These are phyloP conservation scores for Dallia pectoralis DNA, from an alignment of 2,797 vertebrate species.

Conservation along the genomic window DNA sequence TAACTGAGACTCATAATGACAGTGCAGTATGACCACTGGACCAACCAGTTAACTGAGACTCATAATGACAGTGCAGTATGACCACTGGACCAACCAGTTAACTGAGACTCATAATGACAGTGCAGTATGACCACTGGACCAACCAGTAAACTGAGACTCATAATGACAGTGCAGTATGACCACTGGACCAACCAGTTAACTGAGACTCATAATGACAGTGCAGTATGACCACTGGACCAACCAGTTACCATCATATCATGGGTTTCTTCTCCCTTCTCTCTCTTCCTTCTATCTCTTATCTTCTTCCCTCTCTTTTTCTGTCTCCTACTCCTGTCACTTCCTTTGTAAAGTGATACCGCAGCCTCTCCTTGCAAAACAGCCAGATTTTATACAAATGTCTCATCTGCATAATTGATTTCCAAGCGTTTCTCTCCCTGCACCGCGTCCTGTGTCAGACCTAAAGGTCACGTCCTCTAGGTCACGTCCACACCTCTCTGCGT, in stretches of 20 bases:
- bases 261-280: slow-evolving; percentile 35
- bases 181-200: too few species aligned
- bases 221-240: too few species aligned
- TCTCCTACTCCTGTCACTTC: slow-evolving; percentile 13
- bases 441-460: slow-evolving; percentile 49
- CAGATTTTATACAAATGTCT: slow-evolving; percentile 65
- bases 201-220: neutral
- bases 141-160: too few species aligned
- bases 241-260: too few species aligned
- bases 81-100: too few species aligned
- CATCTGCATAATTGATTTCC: slow-evolving; percentile 75
- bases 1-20: too few species aligned
- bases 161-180: neutral
- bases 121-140: too few species aligned
- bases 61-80: neutral
- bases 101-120: too few species aligned
- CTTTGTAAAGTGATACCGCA: slow-evolving; percentile 28
- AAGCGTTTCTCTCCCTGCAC: slow-evolving; percentile 55
- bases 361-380: slow-evolving; percentile 51
- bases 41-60: too few species aligned
- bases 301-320: neutral
- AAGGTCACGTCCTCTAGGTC: slow-evolving; percentile 49
- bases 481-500: slow-evolving; percentile 18
- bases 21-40: too few species aligned
- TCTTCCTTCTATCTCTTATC: too few species aligned